These are phyloP conservation scores for Cetoscarus ocellatus DNA, from an alignment of 2,797 vertebrate genomes.

Conservation along the genomic window DNA sequence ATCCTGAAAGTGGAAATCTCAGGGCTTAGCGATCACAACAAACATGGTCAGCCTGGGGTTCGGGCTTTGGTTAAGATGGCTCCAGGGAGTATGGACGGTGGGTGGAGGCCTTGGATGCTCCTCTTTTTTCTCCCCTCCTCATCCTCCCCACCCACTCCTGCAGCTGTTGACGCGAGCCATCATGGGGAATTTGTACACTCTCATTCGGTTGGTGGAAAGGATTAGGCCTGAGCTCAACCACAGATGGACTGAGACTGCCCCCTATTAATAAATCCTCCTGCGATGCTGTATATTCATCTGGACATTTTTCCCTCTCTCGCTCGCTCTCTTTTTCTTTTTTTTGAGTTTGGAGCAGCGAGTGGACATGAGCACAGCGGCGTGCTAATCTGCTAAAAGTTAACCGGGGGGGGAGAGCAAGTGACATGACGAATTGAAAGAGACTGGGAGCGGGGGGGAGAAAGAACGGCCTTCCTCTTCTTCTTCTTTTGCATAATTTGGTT, in stretches of 20 bases:
- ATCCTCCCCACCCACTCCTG: constrained; percentile 64
- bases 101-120: constrained; percentile 63
- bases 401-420: constrained; percentile 45
- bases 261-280: constrained; percentile 77
- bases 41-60: constrained; percentile 55
- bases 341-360: constrained; percentile 43
- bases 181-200: constrained; percentile 72
- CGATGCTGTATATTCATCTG: constrained; percentile 70
- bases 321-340: not conserved
- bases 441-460: not conserved
- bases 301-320: constrained; percentile 28
- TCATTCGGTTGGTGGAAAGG: constrained; percentile 59
- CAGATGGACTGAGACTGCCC: constrained; percentile 78
- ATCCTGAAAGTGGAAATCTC: constrained; percentile 64
- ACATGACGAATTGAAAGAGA: constrained; percentile 69
- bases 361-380: constrained; percentile 62
- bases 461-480: constrained; percentile 59
- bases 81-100: constrained; percentile 63
- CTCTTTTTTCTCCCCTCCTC: constrained; percentile 39
- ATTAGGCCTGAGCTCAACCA: constrained; percentile 72
- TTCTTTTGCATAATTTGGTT: constrained; percentile 79
- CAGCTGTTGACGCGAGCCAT: constrained; percentile 72
- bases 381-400: constrained; percentile 76
- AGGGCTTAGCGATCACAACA: constrained; percentile 63
- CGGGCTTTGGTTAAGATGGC: constrained; percentile 69